A percentile compares a stretch with the other conserved stretches of the same genome.
Evolutionary conservation across 2,113 vertebrate genomes (phyloP).

Genomic region (Saimiri boliviensis): DNA sequence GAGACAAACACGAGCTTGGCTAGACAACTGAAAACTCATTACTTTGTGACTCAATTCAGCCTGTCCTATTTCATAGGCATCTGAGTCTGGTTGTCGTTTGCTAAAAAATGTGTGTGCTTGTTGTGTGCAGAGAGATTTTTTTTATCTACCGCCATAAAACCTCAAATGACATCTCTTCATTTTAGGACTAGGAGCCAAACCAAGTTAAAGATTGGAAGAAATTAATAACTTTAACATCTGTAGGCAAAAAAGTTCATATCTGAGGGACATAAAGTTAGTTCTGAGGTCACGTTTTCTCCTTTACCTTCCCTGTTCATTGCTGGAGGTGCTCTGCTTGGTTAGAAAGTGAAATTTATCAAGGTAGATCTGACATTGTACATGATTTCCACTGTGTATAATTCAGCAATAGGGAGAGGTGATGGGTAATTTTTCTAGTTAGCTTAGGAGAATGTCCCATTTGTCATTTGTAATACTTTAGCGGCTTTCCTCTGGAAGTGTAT

Average conservation of each 20-base stretch:
- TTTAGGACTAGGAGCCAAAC: constrained; percentile 36
- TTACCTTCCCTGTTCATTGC: not conserved
- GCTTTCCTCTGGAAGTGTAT: constrained; percentile 64
- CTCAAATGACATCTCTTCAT: constrained; percentile 52
- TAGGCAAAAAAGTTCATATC: constrained; percentile 22
- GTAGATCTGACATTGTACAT: not conserved
- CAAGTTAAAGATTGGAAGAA: constrained; percentile 56
- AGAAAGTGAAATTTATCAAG: not conserved
- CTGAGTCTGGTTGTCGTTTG: constrained; percentile 43
- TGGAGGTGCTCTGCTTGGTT: not conserved
- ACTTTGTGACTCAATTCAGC: constrained; percentile 13
- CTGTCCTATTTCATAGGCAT: not conserved
- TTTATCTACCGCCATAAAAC: constrained; percentile 38
- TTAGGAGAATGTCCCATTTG: constrained; percentile 67
- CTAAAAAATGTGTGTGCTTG: constrained; percentile 34
- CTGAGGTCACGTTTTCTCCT: not conserved
- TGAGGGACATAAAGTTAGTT: not conserved
- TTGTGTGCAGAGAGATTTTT: constrained; percentile 46
- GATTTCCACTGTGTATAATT: constrained; percentile 38
- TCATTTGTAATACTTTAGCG: constrained; percentile 58
- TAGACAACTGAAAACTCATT: constrained; percentile 15
- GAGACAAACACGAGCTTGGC: constrained; percentile 34
- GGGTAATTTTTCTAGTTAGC: constrained; percentile 63
- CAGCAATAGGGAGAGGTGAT: not conserved
- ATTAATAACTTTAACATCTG: constrained; percentile 56